These are phyloP conservation scores for Nautilus pompilius DNA, from an alignment of 1,140 invertebrate species.

Conservation along the genomic window DNA sequence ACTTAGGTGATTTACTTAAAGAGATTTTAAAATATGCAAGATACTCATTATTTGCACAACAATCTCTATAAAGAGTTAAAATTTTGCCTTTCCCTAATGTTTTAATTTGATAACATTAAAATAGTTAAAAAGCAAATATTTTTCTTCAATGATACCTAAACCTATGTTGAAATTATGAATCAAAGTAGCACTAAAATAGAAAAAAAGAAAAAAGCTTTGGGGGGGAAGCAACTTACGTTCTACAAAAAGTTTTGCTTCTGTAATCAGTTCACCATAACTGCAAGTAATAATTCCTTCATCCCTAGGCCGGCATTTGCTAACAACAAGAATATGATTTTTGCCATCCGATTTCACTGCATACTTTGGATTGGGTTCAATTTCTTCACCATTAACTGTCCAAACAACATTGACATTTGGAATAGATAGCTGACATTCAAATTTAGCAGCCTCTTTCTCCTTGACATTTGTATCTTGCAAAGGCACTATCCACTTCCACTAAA, in stretches of 20 bases:
- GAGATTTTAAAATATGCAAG: no score
- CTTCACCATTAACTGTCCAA: slow-evolving; percentile 44
- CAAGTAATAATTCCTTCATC: slow-evolving; percentile 46
- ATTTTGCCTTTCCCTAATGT: no score
- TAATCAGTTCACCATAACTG: slow-evolving; percentile 36
- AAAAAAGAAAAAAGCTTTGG: not conserved
- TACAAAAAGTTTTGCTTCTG: slow-evolving; percentile 44
- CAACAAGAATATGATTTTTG: slow-evolving; percentile 35
- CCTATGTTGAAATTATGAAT: not conserved
- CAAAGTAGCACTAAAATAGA: not conserved
- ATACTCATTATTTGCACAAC: no score
- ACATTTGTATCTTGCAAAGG: slow-evolving; percentile 46
- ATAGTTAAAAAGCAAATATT: no score
- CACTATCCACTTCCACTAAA: slow-evolving; percentile 47
- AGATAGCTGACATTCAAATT: slow-evolving; percentile 51
- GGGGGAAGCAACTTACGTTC: slow-evolving; percentile 30
- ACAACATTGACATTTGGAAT: slow-evolving; percentile 44
- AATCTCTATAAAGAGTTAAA: no score
- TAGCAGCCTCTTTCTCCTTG: slow-evolving; percentile 48
- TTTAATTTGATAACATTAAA: not conserved
- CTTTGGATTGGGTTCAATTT: slow-evolving; percentile 45
- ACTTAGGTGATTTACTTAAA: no score
- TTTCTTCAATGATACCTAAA: no score
- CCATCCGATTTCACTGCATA: slow-evolving; percentile 41
- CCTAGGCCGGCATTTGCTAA: slow-evolving; percentile 40